Evolutionary conservation across 2,797 vertebrate species (phyloP).

Genomic region (Alosa sapidissima): DNA sequence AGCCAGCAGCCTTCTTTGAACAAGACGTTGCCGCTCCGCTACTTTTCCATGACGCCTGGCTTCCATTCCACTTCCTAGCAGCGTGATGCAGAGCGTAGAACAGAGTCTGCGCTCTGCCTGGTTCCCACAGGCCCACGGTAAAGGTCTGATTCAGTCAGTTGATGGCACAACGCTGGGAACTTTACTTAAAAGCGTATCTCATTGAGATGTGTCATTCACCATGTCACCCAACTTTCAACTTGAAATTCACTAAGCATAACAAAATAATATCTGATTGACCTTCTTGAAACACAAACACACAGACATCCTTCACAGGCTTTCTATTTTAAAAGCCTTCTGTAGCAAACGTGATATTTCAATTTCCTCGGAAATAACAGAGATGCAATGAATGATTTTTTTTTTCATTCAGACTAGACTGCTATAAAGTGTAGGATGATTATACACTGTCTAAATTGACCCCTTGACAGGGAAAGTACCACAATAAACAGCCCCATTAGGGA

Average conservation of each 20-base stretch:
- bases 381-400: background rate
- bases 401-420: background rate
- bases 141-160: background rate
- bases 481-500: slow-evolving; percentile 40
- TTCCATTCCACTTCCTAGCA: background rate
- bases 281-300: background rate
- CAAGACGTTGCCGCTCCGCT: background rate
- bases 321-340: background rate
- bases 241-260: background rate
- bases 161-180: background rate
- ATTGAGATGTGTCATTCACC: background rate
- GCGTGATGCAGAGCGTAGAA: slow-evolving; percentile 10
- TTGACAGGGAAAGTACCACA: slow-evolving; percentile 40
- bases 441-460: slow-evolving; percentile 21
- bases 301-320: background rate
- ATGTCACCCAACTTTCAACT: background rate
- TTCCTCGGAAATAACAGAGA: background rate
- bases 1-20: background rate
- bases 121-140: background rate
- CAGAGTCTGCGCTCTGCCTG: background rate
- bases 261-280: background rate
- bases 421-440: slow-evolving; percentile 31
- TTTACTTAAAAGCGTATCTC: background rate
- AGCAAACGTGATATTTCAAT: background rate
- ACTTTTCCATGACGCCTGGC: background rate